These are phyloP conservation scores for Corythoichthys haematopterus DNA, from an alignment of 2,113 vertebrate species.

Conservation along the genomic window DNA sequence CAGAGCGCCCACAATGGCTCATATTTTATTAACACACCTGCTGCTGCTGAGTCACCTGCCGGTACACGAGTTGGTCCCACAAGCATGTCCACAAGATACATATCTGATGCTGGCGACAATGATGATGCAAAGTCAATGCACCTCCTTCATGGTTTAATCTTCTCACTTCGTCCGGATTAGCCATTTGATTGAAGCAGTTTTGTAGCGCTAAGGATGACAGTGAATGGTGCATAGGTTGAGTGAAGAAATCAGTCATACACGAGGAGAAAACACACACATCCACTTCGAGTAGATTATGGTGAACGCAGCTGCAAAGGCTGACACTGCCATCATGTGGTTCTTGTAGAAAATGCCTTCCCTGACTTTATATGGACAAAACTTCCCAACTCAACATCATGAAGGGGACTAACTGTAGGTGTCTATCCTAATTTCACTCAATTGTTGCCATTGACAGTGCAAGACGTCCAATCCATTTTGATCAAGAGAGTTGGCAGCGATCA, in stretches of 20 bases:
- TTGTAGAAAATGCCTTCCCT: slow-evolving; percentile 14
- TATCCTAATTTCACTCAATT: no score
- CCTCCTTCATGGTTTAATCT: slow-evolving; percentile 14
- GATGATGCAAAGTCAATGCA: not conserved
- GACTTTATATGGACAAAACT: not conserved
- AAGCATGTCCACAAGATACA: slow-evolving; percentile 50
- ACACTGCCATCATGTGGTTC: slow-evolving; percentile 68
- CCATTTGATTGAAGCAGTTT: slow-evolving; percentile 24
- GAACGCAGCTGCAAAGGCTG: slow-evolving; percentile 24
- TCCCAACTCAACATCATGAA: not conserved
- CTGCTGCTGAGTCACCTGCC: slow-evolving; percentile 52
- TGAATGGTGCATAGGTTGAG: slow-evolving; percentile 11
- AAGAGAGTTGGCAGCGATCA: no score
- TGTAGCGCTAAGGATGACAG: not conserved
- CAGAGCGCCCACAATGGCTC: slow-evolving; percentile 32
- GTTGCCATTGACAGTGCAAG: no score
- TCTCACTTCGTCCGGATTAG: slow-evolving; percentile 13
- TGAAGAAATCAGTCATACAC: not conserved
- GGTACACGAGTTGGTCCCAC: slow-evolving; percentile 44
- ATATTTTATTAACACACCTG: slow-evolving; percentile 63
- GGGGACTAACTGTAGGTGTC: not conserved
- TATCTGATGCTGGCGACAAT: slow-evolving; percentile 31
- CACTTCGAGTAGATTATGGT: not conserved
- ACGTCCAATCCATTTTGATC: no score
- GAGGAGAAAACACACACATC: not conserved